These are phyloP conservation scores for Andrena praecox DNA, from an alignment of 2,888 invertebrate species.

Conservation along the genomic window DNA sequence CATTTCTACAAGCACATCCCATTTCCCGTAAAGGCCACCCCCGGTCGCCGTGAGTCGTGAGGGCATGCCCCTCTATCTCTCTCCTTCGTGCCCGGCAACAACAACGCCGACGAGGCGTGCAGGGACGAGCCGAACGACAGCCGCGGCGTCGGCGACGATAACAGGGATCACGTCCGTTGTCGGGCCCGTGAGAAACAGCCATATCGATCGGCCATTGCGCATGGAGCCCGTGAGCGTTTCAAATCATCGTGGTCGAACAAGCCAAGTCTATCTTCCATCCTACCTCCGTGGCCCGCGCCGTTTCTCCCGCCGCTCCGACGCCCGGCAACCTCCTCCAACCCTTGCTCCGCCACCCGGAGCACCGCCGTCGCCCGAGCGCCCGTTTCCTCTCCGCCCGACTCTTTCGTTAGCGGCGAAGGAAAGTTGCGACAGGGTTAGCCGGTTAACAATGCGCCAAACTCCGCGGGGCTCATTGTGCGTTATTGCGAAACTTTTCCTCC, in stretches of 20 bases:
- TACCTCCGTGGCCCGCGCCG: not conserved
- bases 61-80: conserved; percentile 50
- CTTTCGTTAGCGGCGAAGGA: conserved; percentile 24
- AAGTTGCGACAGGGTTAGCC: conserved; percentile 58
- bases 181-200: conserved; percentile 65
- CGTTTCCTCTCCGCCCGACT: not conserved
- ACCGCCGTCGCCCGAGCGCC: not conserved
- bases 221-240: conserved; percentile 61
- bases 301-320: not conserved
- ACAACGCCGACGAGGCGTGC: not conserved
- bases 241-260: conserved; percentile 64
- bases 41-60: conserved; percentile 48
- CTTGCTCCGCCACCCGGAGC: not conserved
- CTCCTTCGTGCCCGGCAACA: conserved; percentile 38
- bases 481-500: conserved; percentile 78
- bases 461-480: conserved; percentile 69
- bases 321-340: not conserved
- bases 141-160: conserved; percentile 49
- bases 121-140: conserved; percentile 17
- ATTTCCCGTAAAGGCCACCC: conserved; percentile 19
- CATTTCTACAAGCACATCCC: conserved; percentile 15
- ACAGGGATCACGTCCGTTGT: conserved; percentile 63
- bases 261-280: conserved; percentile 25
- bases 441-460: conserved; percentile 69
- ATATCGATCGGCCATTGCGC: conserved; percentile 71